These are phyloP conservation scores for Apis mellifera DNA, from an alignment of 1,140 invertebrate genomes.

Conservation along the genomic window Amel_HAv3.1 CM009936.2:7890001-7890500, in stretches of 20 bases:
- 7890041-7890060: not conserved
- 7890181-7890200: conserved; percentile 2
- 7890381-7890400: conserved; percentile 33
- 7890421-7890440: not conserved
- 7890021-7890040: no score
- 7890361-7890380: not conserved
- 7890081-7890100: not conserved
- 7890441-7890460: conserved; percentile 43
- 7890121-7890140: not conserved
- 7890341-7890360: not conserved
- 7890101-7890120: not conserved
- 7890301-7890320: not conserved
- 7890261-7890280: not conserved
- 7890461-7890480: conserved; percentile 61
- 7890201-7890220: not conserved
- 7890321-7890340: conserved; percentile 6
- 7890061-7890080: not conserved
- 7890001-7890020: not conserved
- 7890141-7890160: not conserved
- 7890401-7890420: not conserved
- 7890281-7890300: not conserved
- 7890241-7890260: not conserved
- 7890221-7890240: not conserved
- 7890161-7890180: not conserved
- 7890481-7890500: conserved; percentile 51